Evolutionary conservation across 2,888 invertebrate species (phyloP).

Genomic region (Pherbina coryleti): DNA sequence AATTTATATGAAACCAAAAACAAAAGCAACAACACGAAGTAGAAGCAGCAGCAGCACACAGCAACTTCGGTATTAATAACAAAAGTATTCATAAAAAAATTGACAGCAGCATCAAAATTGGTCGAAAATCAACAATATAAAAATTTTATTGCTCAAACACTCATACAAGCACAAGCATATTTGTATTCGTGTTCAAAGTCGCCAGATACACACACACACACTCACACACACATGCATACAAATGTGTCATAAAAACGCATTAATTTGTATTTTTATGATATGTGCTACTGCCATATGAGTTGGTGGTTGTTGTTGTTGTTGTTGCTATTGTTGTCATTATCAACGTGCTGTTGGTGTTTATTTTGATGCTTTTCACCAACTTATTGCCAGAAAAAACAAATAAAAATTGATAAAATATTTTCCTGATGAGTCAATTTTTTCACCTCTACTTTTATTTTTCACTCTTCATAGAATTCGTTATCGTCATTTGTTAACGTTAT

Average conservation of each 20-base stretch:
- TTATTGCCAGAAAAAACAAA: too few species aligned
- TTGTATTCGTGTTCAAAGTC: background rate
- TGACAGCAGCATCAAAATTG: conserved; percentile 3
- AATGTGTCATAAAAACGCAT: background rate
- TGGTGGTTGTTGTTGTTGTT: too few species aligned
- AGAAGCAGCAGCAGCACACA: too few species aligned
- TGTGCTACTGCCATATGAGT: background rate
- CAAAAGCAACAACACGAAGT: background rate
- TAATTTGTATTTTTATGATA: conserved; percentile 3
- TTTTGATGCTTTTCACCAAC: too few species aligned
- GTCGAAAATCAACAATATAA: background rate
- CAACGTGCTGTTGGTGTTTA: too few species aligned
- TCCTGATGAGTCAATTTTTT: too few species aligned
- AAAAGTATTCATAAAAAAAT: conserved; percentile 8
- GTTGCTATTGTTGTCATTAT: too few species aligned
- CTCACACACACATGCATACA: background rate
- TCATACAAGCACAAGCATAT: background rate
- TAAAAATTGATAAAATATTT: too few species aligned
- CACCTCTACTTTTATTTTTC: too few species aligned
- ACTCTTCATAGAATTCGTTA: too few species aligned
- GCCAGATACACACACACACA: background rate
- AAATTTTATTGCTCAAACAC: background rate
- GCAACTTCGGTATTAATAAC: background rate
- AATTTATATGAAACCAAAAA: background rate
- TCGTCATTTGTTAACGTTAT: too few species aligned